phyloP scores from a whole-genome alignment of 2,888 invertebrate species.

The Hedychridium roseum region DNA sequence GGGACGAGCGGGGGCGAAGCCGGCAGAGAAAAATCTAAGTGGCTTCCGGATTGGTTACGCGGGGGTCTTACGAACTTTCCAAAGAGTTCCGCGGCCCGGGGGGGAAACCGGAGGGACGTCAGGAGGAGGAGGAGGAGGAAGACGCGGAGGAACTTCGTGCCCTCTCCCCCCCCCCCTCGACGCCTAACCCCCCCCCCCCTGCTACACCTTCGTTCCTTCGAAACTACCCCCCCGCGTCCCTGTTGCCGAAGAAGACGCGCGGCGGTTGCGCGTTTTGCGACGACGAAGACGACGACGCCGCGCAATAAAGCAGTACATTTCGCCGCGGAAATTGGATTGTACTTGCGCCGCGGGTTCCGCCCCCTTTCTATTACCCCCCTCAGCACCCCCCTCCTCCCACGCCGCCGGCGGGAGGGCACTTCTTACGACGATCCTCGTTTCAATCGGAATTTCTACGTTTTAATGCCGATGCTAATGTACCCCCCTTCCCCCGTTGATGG shows the following conservation, averaged over 20 bases:
- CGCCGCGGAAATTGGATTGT: slow-evolving; percentile 15
- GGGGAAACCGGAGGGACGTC: no score
- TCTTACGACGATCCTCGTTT: no score
- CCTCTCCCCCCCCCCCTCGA: slow-evolving; percentile 7
- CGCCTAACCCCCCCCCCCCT: slow-evolving; percentile 6
- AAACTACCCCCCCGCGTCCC: slow-evolving; percentile 17
- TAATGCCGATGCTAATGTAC: no score
- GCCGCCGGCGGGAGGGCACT: no score
- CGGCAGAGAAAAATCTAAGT: slow-evolving; percentile 48
- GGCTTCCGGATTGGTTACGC: slow-evolving; percentile 51
- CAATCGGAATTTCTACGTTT: no score
- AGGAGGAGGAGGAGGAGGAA: slow-evolving; percentile 6
- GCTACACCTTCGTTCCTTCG: slow-evolving; percentile 21
- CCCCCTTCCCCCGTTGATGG: no score
- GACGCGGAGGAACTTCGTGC: slow-evolving; percentile 3
- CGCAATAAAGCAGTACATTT: slow-evolving; percentile 25
- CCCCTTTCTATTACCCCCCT: neutral
- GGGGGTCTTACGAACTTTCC: slow-evolving; percentile 39
- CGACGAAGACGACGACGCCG: no score
- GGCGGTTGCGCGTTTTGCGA: slow-evolving; percentile 32
- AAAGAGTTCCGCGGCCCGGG: slow-evolving; percentile 31
- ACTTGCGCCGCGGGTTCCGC: slow-evolving; percentile 3
- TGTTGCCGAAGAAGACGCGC: no score
- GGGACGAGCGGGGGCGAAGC: slow-evolving; percentile 4
- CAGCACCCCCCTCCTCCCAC: no score